A percentile compares a stretch with the other conserved stretches of the same genome.
Evolutionary conservation across 2,113 vertebrate genomes (phyloP).

Genomic region (Andinoacara biseriatus): DNA sequence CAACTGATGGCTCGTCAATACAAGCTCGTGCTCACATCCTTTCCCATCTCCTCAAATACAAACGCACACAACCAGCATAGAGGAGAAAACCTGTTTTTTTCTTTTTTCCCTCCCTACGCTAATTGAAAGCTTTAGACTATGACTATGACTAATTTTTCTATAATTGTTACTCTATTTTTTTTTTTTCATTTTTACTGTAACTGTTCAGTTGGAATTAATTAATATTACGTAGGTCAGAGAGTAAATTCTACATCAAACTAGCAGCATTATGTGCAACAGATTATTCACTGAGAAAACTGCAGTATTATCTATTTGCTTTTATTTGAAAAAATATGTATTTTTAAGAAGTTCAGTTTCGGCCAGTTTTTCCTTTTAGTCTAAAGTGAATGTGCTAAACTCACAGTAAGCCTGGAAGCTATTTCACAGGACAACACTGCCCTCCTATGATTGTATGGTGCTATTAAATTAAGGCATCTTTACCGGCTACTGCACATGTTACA

Average conservation of each 20-base stretch:
- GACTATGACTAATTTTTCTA: background rate
- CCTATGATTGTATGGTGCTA: conserved; percentile 45
- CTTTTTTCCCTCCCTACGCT: background rate
- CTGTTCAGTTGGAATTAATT: background rate
- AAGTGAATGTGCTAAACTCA: background rate
- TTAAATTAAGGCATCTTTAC: conserved; percentile 4
- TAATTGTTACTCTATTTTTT: background rate
- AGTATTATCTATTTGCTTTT: background rate
- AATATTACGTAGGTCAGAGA: background rate
- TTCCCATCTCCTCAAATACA: conserved; percentile 69
- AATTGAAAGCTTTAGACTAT: background rate
- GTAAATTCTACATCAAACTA: background rate
- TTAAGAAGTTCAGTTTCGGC: background rate
- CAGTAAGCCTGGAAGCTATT: background rate
- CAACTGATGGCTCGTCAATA: conserved; percentile 79
- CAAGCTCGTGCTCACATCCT: conserved; percentile 65
- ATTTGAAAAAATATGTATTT: background rate
- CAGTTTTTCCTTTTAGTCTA: background rate
- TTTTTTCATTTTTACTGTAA: background rate
- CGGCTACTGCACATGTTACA: background rate
- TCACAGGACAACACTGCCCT: conserved; percentile 74
- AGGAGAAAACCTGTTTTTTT: background rate
- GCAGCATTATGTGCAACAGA: background rate
- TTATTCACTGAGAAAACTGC: background rate
- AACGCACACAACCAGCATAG: conserved; percentile 28